Evolutionary conservation across 92 coral and sea anemone species (phyloP).

Genomic region (Palythoa caribaeorum): DNA sequence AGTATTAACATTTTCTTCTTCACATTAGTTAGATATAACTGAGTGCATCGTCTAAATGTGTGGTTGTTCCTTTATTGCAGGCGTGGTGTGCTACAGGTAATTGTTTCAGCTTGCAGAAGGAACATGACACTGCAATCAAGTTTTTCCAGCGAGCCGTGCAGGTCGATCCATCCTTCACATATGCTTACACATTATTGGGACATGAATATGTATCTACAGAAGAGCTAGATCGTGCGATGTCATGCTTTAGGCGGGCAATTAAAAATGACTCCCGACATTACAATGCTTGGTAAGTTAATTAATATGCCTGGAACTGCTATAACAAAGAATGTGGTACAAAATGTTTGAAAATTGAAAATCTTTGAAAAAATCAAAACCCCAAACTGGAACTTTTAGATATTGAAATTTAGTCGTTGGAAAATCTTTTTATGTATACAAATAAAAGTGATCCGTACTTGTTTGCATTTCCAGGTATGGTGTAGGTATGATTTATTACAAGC

Average conservation of each 20-base stretch:
- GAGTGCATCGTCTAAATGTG: neutral
- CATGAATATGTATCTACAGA: constrained; percentile 97
- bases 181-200: constrained; percentile 95
- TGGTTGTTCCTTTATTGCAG: constrained; percentile 33
- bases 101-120: constrained; percentile 97
- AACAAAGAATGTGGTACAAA: too few relatives aligned
- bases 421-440: neutral
- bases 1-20: too few relatives aligned
- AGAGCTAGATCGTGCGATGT: constrained; percentile 98
- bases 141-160: constrained; percentile 99
- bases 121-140: constrained; percentile 98
- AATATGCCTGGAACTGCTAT: neutral
- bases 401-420: neutral
- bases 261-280: constrained; percentile 95
- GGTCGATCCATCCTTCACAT: constrained; percentile 88
- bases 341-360: too few relatives aligned
- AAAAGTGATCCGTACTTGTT: neutral
- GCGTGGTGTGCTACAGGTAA: constrained; percentile 99
- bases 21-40: neutral
- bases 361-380: too few relatives aligned
- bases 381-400: neutral
- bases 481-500: constrained; percentile 99
- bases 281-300: constrained; percentile 90
- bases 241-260: constrained; percentile 94
- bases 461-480: constrained; percentile 88